phyloP scores from a whole-genome alignment of 2,888 invertebrate species.

The Heteromyza rotundicornis region DNA sequence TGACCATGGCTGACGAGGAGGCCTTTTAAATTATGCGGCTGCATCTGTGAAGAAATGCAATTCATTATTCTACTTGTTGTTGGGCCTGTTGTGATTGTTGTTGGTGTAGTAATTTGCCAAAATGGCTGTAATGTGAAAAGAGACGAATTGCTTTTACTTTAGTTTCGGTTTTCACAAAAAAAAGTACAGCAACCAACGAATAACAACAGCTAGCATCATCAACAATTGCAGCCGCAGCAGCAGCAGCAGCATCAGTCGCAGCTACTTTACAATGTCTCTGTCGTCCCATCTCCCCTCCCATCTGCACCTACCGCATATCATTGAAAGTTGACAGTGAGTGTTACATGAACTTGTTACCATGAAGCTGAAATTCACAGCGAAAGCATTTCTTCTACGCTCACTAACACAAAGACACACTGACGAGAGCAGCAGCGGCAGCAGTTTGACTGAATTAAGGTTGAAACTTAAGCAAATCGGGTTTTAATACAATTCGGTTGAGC shows the following conservation, averaged over 20 bases:
- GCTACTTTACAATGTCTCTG: constrained; percentile 1
- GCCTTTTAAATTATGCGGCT: too few relatives aligned
- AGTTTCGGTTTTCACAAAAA: too few relatives aligned
- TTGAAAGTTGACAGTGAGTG: constrained; percentile 53
- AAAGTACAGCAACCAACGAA: background rate
- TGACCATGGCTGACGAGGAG: background rate
- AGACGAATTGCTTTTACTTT: constrained; percentile 11
- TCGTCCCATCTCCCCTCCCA: too few relatives aligned
- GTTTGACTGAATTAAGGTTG: constrained; percentile 1
- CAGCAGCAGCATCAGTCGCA: constrained; percentile 7
- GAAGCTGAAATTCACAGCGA: constrained; percentile 34
- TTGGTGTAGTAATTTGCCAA: too few relatives aligned
- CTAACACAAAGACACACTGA: constrained; percentile 6
- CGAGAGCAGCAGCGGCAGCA: background rate
- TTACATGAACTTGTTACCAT: constrained; percentile 55
- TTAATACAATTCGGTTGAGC: background rate
- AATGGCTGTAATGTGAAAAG: too few relatives aligned
- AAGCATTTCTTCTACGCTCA: constrained; percentile 40
- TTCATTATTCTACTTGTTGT: too few relatives aligned
- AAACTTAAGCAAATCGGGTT: constrained; percentile 5
- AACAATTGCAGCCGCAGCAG: constrained; percentile 5
- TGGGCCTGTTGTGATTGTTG: too few relatives aligned
- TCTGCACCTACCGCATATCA: constrained; percentile 20
- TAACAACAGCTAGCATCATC: background rate
- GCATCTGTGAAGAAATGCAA: too few relatives aligned